Evolutionary conservation across 2,113 vertebrate species (phyloP).

Genomic region (Vidua macroura): DNA sequence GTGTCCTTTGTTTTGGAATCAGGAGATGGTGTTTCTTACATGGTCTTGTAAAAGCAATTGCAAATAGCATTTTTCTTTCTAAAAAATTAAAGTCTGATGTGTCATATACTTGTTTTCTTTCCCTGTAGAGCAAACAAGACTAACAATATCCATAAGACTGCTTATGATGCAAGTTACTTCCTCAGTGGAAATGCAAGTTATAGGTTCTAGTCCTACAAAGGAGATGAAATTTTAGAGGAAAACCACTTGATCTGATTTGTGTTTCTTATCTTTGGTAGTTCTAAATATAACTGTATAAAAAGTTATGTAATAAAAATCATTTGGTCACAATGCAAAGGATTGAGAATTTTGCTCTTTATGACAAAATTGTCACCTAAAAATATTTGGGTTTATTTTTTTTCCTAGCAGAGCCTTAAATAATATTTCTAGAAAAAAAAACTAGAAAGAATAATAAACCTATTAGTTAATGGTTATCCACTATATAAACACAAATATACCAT

Average conservation of each 20-base stretch:
- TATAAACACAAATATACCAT: background rate
- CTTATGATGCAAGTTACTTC: background rate
- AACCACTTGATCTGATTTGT: background rate
- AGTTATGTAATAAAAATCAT: background rate
- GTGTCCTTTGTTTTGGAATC: background rate
- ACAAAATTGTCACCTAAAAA: background rate
- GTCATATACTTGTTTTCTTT: background rate
- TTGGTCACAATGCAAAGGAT: background rate
- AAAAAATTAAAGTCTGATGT: background rate
- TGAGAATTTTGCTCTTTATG: background rate
- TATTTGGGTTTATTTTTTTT: background rate
- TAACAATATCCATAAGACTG: background rate
- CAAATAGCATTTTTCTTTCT: background rate
- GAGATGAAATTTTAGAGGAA: background rate
- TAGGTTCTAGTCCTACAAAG: background rate
- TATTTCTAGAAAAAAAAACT: background rate
- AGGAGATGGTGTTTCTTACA: conserved; percentile 11
- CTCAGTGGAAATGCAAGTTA: background rate
- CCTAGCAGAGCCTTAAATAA: background rate
- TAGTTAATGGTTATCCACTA: background rate
- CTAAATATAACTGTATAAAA: background rate
- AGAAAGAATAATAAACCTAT: background rate
- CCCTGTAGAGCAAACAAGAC: background rate
- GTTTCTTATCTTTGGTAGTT: background rate
- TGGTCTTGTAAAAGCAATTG: background rate